Evolutionary conservation across 2,888 invertebrate species (phyloP).

Genomic region (Ectobius pallidus): DNA sequence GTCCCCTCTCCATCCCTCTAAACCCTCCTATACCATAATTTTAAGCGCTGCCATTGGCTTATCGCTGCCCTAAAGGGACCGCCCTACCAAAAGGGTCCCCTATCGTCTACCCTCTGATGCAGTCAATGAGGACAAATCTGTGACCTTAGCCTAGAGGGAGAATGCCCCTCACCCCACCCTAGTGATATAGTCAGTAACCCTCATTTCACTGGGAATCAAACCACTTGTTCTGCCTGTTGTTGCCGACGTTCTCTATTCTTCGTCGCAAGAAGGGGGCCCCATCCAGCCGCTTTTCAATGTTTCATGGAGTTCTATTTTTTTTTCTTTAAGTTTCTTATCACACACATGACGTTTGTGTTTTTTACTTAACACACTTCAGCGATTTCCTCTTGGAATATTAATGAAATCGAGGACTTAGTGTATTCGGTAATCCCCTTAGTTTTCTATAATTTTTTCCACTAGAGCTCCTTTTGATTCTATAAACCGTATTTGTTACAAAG

Average conservation of each 20-base stretch:
- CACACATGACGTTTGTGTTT: not conserved
- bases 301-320: not conserved
- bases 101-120: conserved; percentile 8
- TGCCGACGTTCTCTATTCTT: conserved; percentile 15
- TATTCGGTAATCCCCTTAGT: too few relatives aligned
- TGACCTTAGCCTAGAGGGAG: not conserved
- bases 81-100: conserved; percentile 9
- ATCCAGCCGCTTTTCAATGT: not conserved
- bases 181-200: too few relatives aligned
- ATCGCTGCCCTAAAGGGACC: conserved; percentile 16
- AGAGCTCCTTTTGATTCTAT: too few relatives aligned
- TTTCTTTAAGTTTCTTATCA: not conserved
- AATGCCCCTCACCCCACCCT: too few relatives aligned
- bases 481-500: too few relatives aligned
- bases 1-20: not conserved
- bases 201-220: conserved; percentile 38
- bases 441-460: too few relatives aligned
- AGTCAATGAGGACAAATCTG: conserved; percentile 29
- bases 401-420: too few relatives aligned
- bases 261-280: not conserved
- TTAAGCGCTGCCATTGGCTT: conserved; percentile 26
- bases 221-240: conserved; percentile 38
- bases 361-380: too few relatives aligned
- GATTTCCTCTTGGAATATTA: too few relatives aligned
- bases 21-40: not conserved